Percentiles rank a stretch among this genome's conserved stretches.
phyloP scores from a whole-genome alignment of 2,888 invertebrate genomes.

The Conistra vaccinii region DNA sequence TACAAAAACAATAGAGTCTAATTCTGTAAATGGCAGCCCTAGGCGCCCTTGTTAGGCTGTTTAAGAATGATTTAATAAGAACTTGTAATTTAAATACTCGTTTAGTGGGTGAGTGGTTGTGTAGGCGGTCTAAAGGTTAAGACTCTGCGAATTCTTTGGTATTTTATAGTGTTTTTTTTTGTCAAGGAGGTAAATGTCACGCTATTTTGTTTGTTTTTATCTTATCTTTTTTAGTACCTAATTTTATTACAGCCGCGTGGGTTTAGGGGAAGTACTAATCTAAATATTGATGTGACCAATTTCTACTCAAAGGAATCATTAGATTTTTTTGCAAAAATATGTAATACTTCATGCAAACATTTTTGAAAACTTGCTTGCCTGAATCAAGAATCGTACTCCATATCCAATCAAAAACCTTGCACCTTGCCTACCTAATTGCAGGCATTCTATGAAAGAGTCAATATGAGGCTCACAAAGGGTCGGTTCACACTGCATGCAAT shows the following conservation, averaged over 20 bases:
- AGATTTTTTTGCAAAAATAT: no score
- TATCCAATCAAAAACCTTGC: conserved; percentile 23
- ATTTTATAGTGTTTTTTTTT: not conserved
- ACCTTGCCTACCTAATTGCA: conserved; percentile 4
- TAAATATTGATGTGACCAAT: not conserved
- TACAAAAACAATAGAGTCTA: not conserved
- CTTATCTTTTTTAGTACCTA: not conserved
- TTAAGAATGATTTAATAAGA: conserved; percentile 25
- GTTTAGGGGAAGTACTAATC: no score
- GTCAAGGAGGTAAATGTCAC: not conserved
- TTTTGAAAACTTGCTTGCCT: not conserved
- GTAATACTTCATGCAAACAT: not conserved
- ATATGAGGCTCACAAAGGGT: conserved; percentile 46
- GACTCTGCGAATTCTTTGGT: not conserved
- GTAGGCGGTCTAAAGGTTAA: conserved; percentile 30
- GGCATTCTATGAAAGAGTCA: conserved; percentile 27
- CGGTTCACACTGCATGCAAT: conserved; percentile 48
- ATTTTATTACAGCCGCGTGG: not conserved
- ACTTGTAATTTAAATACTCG: conserved; percentile 33
- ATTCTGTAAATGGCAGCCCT: conserved; percentile 12
- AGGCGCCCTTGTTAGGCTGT: conserved; percentile 9
- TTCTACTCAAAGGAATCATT: not conserved
- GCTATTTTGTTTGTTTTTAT: not conserved
- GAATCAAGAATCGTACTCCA: no score
- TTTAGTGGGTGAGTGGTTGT: conserved; percentile 13